Evolutionary conservation across 2,888 invertebrate species (phyloP).

Genomic region (Acanthacorydalis orientalis): DNA sequence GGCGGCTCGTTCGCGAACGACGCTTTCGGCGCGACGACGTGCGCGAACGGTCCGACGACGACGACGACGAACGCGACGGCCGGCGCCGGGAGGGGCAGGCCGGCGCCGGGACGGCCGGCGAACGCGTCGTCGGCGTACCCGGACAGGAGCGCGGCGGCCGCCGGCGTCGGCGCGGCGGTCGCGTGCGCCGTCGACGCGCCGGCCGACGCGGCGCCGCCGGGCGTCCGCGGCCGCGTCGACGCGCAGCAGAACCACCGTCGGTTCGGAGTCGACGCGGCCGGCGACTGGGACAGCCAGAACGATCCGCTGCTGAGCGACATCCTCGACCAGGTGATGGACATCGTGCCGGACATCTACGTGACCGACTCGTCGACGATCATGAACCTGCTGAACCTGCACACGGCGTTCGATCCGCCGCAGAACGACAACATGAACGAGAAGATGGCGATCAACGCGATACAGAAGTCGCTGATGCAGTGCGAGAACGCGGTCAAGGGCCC

Average conservation of each 20-base stretch:
- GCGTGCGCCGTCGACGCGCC: constrained; percentile 10
- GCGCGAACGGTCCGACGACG: constrained; percentile 10
- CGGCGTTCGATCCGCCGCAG: constrained; percentile 22
- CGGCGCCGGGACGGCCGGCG: constrained; percentile 16
- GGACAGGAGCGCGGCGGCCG: constrained; percentile 18
- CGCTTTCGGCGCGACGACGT: constrained; percentile 8
- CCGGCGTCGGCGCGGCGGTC: constrained; percentile 10
- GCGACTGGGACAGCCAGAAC: constrained; percentile 30
- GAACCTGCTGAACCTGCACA: constrained; percentile 23
- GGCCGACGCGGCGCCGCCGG: constrained; percentile 3
- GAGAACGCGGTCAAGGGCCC: constrained; percentile 45
- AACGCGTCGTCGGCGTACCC: constrained; percentile 23
- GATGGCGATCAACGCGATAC: constrained; percentile 76
- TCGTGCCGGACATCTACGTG: constrained; percentile 47
- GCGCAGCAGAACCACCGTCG: not conserved
- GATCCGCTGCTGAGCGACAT: constrained; percentile 68
- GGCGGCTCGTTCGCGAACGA: constrained; percentile 2
- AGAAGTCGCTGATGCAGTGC: constrained; percentile 77
- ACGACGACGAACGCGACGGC: constrained; percentile 7
- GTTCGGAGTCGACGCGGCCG: constrained; percentile 12
- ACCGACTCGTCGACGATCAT: constrained; percentile 20
- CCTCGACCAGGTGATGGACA: constrained; percentile 71
- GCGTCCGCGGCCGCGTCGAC: constrained; percentile 19
- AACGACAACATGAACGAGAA: constrained; percentile 42
- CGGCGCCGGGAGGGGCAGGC: constrained; percentile 9